Evolutionary conservation across 2,888 invertebrate species (phyloP).

Genomic region (Liposcelis brunnea): DNA sequence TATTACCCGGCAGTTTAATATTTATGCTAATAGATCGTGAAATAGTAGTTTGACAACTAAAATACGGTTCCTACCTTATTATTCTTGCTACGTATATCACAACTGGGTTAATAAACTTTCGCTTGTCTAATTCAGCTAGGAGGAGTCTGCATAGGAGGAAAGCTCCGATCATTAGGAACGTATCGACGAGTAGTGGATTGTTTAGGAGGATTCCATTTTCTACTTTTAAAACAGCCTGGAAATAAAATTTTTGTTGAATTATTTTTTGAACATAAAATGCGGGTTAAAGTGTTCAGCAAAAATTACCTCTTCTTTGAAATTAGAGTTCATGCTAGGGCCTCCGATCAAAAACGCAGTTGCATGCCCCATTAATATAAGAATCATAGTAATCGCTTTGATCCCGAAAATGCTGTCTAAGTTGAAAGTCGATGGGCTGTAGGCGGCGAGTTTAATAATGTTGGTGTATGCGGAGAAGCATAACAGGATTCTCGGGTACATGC

Average conservation of each 20-base stretch:
- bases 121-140: constrained; percentile 46
- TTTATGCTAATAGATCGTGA: too few relatives aligned
- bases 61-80: constrained; percentile 34
- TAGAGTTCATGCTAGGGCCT: constrained; percentile 47
- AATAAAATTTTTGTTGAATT: constrained; percentile 8
- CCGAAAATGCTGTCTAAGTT: constrained; percentile 43
- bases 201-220: constrained; percentile 45
- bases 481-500: constrained; percentile 16
- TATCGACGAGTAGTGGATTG: constrained; percentile 52
- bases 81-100: constrained; percentile 46
- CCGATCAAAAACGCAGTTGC: constrained; percentile 45
- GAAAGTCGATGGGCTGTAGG: constrained; percentile 36
- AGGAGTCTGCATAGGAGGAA: constrained; percentile 51
- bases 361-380: constrained; percentile 47
- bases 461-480: constrained; percentile 40
- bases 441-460: constrained; percentile 39
- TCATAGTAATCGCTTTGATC: constrained; percentile 49
- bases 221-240: constrained; percentile 37
- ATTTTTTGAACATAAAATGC: not conserved
- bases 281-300: not conserved
- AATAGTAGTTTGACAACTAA: too few relatives aligned
- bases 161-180: constrained; percentile 50
- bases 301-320: constrained; percentile 39
- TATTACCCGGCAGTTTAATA: too few relatives aligned
- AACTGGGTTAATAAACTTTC: constrained; percentile 39